Evolutionary conservation across 2,113 vertebrate genomes (phyloP).

Genomic region (Lophochroa leadbeateri): DNA sequence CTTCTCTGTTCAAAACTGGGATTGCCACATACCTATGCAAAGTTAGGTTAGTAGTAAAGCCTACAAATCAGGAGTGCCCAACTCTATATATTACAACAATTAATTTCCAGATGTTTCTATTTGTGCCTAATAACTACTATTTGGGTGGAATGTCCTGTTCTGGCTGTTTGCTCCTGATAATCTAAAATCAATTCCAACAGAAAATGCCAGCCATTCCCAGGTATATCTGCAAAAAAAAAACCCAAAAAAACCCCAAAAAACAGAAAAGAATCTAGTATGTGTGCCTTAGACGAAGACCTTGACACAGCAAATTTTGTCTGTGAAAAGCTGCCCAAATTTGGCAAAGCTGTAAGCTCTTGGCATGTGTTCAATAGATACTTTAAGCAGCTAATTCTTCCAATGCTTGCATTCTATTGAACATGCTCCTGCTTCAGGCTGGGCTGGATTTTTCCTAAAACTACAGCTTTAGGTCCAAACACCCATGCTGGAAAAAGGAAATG

Average conservation of each 20-base stretch:
- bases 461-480: neutral
- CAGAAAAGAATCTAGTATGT: neutral
- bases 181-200: neutral
- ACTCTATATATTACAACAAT: neutral
- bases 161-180: neutral
- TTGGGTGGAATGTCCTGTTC: neutral
- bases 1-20: neutral
- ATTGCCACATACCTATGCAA: neutral
- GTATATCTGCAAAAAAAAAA: neutral
- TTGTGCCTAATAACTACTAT: neutral
- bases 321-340: neutral
- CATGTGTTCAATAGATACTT: neutral
- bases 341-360: neutral
- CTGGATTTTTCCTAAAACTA: neutral
- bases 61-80: neutral
- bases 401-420: neutral
- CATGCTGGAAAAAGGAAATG: neutral
- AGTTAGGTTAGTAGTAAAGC: neutral
- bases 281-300: neutral
- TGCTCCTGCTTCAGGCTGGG: neutral
- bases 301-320: neutral
- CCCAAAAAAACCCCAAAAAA: neutral
- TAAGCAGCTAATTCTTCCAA: neutral
- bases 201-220: neutral
- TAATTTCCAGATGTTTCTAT: neutral